phyloP scores from a whole-genome alignment of 2,888 invertebrate species.

The Ferdinandea cuprea region DNA sequence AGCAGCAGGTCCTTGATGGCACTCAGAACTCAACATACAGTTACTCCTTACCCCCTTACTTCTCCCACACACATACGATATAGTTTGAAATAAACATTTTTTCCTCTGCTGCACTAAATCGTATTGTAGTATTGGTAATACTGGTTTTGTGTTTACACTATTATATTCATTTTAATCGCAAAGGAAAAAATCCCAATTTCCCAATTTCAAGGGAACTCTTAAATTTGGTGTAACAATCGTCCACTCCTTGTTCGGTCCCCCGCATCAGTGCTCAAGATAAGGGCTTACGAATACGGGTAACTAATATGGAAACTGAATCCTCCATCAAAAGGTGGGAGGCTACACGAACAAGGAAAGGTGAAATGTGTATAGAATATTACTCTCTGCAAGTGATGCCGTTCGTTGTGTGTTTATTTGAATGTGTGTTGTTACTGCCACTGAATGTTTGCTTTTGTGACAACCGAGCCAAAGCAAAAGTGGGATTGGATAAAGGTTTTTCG shows the following conservation, averaged over 20 bases:
- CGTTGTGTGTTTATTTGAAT: slow-evolving; percentile 39
- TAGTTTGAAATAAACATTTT: too few relatives aligned
- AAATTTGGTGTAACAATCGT: slow-evolving; percentile 4
- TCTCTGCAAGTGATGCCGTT: slow-evolving; percentile 29
- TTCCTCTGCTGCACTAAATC: too few relatives aligned
- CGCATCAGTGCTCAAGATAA: slow-evolving; percentile 4
- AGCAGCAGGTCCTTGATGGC: too few relatives aligned
- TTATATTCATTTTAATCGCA: too few relatives aligned
- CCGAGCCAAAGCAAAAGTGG: slow-evolving; percentile 48
- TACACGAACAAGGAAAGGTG: slow-evolving; percentile 15
- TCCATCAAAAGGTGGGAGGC: background rate
- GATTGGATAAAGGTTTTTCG: slow-evolving; percentile 40
- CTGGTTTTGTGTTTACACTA: too few relatives aligned
- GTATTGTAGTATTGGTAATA: too few relatives aligned
- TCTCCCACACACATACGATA: too few relatives aligned
- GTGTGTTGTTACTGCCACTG: slow-evolving; percentile 22
- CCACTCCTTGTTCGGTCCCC: slow-evolving; percentile 18
- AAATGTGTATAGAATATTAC: slow-evolving; percentile 30
- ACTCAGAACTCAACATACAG: too few relatives aligned
- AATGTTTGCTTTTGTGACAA: slow-evolving; percentile 57
- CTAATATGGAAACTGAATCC: slow-evolving; percentile 27
- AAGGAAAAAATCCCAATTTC: too few relatives aligned
- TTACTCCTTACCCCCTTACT: too few relatives aligned
- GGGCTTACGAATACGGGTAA: slow-evolving; percentile 1
- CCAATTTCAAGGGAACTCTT: slow-evolving; percentile 16